Evolutionary conservation across 2,797 vertebrate genomes (phyloP).

Genomic region (Acanthurus lineatus): DNA sequence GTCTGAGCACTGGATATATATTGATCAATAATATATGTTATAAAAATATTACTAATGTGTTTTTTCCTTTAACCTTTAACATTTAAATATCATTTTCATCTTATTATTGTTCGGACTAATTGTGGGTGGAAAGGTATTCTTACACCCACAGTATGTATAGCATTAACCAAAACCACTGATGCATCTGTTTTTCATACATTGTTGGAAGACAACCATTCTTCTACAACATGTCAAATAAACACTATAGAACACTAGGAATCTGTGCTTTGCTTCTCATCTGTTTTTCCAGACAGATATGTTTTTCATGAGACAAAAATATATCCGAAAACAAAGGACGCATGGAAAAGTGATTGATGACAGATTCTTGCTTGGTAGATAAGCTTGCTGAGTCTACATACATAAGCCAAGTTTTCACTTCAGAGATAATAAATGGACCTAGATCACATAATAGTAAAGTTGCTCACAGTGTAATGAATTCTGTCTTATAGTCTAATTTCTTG

Average conservation of each 20-base stretch:
- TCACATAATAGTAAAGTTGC: not conserved
- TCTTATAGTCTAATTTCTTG: slow-evolving; percentile 18
- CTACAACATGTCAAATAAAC: not conserved
- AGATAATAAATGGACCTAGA: slow-evolving; percentile 2
- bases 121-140: not conserved
- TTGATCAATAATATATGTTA: not conserved
- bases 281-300: not conserved
- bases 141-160: not conserved
- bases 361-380: not conserved
- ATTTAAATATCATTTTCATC: not conserved
- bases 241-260: not conserved
- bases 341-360: slow-evolving; percentile 7
- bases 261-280: slow-evolving; percentile 2
- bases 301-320: not conserved
- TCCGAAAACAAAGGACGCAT: not conserved
- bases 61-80: not conserved
- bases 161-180: not conserved
- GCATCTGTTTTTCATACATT: slow-evolving; percentile 9
- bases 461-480: not conserved
- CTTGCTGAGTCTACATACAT: not conserved
- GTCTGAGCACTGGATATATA: not conserved
- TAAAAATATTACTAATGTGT: not conserved
- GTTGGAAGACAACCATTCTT: not conserved
- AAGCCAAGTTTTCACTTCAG: not conserved
- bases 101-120: not conserved